Evolutionary conservation across 2,797 vertebrate genomes (phyloP).

Genomic region (Capromys pilorides): DNA sequence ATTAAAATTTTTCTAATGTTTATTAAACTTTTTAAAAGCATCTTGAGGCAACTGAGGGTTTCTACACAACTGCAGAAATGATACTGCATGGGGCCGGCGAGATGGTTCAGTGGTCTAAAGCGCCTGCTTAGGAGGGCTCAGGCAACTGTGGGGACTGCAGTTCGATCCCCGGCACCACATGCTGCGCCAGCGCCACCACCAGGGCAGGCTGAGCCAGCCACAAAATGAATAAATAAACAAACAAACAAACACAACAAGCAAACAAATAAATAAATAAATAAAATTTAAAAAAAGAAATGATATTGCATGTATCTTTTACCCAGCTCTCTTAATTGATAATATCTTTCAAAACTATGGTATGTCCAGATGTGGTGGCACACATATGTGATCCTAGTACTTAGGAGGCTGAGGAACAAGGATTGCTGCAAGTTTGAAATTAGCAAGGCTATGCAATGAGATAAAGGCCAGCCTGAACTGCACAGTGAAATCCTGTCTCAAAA

Average conservation of each 20-base stretch:
- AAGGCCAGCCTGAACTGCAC: background rate
- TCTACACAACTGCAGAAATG: conserved; percentile 10
- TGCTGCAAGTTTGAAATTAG: background rate
- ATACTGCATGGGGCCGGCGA: background rate
- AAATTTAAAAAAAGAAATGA: too few relatives aligned
- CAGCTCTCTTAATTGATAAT: background rate
- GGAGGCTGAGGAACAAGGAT: background rate
- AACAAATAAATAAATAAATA: too few relatives aligned
- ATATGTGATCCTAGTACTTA: background rate
- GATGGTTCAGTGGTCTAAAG: too few relatives aligned
- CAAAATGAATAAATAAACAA: too few relatives aligned
- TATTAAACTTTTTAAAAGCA: conserved; percentile 30
- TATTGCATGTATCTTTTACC: background rate
- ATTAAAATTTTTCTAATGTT: background rate
- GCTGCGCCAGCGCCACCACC: too few relatives aligned
- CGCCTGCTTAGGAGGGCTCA: too few relatives aligned
- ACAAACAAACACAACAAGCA: too few relatives aligned
- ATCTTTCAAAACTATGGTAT: conserved; percentile 11
- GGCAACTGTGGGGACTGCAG: too few relatives aligned
- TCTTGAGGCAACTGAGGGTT: conserved; percentile 11
- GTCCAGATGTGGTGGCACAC: background rate
- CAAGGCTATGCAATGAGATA: background rate
- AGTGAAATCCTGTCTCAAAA: background rate
- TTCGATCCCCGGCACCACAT: too few relatives aligned
- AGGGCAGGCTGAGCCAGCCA: too few relatives aligned